Evolutionary conservation across 2,113 vertebrate genomes (phyloP), one percentile per base, ranked within the genome.

Genomic region (Zosterops borbonicus): DNA sequence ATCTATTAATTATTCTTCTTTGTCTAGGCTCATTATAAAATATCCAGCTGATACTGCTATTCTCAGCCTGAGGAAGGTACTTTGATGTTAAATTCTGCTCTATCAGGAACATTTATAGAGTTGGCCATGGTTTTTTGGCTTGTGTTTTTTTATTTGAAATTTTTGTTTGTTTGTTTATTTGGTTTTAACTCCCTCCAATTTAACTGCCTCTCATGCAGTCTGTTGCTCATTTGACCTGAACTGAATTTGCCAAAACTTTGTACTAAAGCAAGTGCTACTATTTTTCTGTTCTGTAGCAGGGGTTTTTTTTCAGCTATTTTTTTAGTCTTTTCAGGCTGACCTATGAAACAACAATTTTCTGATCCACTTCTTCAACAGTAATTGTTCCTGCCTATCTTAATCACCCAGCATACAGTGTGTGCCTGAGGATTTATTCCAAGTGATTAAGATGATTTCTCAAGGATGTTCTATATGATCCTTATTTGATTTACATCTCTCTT

Each of bases 1-100:
- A 33, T 62, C 53, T 81, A 81, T 83, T 77, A 87, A 89, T 79
- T 93, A 76, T 83, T 80, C 12, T 60, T 58, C 31, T 86, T 92
- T 86, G 63, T 71, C 50, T 90, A 77, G 37, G 21, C 47, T 95
- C 12, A 47, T 89, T 89, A 87, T 31, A 78, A 96, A 78, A 86
- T 55, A 79, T 56, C 49, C 49, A 88, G 78, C 68, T 73, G 58
- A 33, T 90, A 24, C 1, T 71, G 37, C 20, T 91, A 8, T 64
- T 91, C 58, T 91, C 62, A 74, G 55, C 64, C 89, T 60, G 35
- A 70, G 33, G 33, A 92, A 39, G 35, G 12, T 49, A 53, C 84
- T 95, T 83, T 90, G 47, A 69, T 67, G 29, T 59, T 60, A 96
- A 87, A 81, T 78, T 24, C 6, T 87, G 47, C 27, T 19, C 24